Evolutionary conservation across 2,113 vertebrate genomes (phyloP), one percentile per base, ranked within the genome.

Genomic region (Rhinolophus ferrumequinum): DNA sequence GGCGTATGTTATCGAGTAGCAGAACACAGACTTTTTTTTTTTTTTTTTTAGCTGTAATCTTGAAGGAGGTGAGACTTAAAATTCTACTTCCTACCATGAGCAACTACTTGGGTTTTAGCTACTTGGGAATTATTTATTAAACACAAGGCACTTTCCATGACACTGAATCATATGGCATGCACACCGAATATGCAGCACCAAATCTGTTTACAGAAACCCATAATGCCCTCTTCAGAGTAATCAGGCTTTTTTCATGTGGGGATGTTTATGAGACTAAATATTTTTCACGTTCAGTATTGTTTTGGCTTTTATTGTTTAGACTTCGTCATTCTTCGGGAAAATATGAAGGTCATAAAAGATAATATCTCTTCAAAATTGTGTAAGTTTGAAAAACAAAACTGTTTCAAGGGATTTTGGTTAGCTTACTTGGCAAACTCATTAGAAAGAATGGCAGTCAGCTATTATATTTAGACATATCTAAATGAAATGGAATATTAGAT

Each of bases 191-290:
- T 72, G 47, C 22, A 96, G 80, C 22, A 6, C 24, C 75, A 6
- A 10, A 52, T 97, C 86, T 96, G 73, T 97, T 98, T 77, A 54
- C 77, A 96, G 81, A 95, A 96, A 83, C 90, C 6, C 19, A 19
- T 75, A 82, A 91, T 75, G 28, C 54, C 62, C 66, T 84, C 30
- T 69, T 94, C 58, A 54, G 75, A 90, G n/a, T 41, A 75, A 62
- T 93, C 82, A 88, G 33, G 24, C 13, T 58, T 86, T 96, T 91
- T 88, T 64, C 81, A 93, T 91, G 67, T 95, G 76, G 56, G 54
- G 93, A 77, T 96, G 85, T 93, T 93, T 95, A 66, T 80, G 62
- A 97, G 87, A 95, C 81, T 88, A 93, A 95, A 90, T 95, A 83
- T 81, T 97, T 96, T 96, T 96, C 41, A 81, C 72, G 95, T 90